Evolutionary conservation across 2,113 vertebrate species (phyloP), one percentile per base, ranked within the genome.

Genomic region (Myotis davidii): DNA sequence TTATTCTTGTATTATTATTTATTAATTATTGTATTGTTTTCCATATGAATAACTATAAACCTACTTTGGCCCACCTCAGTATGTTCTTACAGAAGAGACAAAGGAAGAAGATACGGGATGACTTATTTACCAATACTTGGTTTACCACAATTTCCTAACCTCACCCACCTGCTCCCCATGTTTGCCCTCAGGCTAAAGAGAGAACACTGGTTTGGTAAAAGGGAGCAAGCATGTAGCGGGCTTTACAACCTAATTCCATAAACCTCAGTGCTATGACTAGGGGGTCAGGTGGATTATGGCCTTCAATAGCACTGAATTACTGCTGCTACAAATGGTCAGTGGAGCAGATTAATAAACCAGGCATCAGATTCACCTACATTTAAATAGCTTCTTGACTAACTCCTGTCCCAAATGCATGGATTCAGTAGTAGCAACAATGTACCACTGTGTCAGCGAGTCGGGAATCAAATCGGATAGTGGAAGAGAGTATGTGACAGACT

Each of bases 201-300:
- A 91, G n/a, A 85, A 85, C 90, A 64, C 32, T 85, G 29, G 76
- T 64, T 70, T 92, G 50, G 2, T 91, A 37, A 90, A 32, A 77
- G n/a, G 29, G 6, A 84, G 2, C 17, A 88, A 67, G 16, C n/a
- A 85, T 54, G 82, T 73, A 54, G 5, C 18, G 90, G 64, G 16
- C 21, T 50, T 85, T 83, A 79, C 95, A 92, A 73, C 32, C 37
- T 56, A 59, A 83, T 78, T 61, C 11, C 72, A 1, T 64, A 81
- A 65, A 70, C n/a, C 4, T 67, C 73, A 85, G 12, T 77, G 69
- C 52, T 85, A 14, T 5, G 84, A 34, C 34, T 79, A 78, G 42
- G 21, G 14, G 56, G 37, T 91, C 54, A n/a, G 56, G 21, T 92
- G 32, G 10, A 25, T 86, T 78, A 90, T 4, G 9, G 6, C 42